Conservation (phyloP, 2,113 vertebrate species). For the Manacus vitellinus region DNA sequence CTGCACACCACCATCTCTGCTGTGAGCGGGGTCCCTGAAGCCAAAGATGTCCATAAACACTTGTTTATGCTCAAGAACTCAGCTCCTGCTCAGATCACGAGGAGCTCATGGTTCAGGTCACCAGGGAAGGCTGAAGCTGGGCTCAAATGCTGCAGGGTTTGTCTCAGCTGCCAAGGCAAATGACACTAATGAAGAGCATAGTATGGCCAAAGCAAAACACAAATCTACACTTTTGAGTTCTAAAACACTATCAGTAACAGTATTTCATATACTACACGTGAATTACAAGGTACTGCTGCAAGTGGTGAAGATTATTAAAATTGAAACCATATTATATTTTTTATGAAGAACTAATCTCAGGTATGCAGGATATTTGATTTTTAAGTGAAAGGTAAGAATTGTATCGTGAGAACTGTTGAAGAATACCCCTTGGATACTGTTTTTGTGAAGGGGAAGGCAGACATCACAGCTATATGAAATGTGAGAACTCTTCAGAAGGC, state of each 20-base stretch:
- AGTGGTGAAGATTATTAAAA: neutral
- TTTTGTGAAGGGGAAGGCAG: neutral
- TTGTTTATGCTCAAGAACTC: neutral
- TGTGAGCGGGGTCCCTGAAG: neutral
- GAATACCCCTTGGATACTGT: neutral
- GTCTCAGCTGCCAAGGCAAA: constrained; percentile 23
- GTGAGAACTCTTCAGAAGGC: neutral
- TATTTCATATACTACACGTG: neutral
- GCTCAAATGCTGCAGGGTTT: neutral
- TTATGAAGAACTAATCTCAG: neutral
- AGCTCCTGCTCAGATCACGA: neutral
- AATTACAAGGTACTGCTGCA: neutral
- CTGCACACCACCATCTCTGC: neutral
- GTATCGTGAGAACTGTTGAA: neutral
- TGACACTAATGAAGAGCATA: neutral
- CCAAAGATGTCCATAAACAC: neutral
- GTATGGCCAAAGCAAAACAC: neutral
- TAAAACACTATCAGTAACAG: neutral
- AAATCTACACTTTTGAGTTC: neutral
- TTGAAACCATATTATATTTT: neutral
- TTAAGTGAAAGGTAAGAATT: neutral
- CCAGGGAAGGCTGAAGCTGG: neutral
- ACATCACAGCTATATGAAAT: neutral
- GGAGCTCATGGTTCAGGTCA: neutral
- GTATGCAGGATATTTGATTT: neutral